Conservation (phyloP, 1,140 invertebrate genomes). For the Dendroctonus valens region DNA sequence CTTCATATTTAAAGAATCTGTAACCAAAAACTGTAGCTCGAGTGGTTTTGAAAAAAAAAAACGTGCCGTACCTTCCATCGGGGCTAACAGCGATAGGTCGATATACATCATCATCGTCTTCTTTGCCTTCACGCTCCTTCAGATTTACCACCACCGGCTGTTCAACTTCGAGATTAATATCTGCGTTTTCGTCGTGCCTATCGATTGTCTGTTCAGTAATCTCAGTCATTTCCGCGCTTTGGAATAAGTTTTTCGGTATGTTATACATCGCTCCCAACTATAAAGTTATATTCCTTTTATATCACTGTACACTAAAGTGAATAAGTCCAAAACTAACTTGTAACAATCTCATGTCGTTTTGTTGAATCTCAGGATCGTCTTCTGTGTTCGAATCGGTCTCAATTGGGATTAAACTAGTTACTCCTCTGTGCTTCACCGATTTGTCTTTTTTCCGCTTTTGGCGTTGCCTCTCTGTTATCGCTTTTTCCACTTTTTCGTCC, state of each 20-base stretch:
- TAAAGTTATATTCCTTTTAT: background rate
- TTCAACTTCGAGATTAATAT: conserved; percentile 47
- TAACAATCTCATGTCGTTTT: conserved; percentile 42
- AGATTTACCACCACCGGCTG: conserved; percentile 42
- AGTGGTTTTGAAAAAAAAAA: background rate
- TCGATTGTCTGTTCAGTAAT: conserved; percentile 51
- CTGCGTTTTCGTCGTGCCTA: conserved; percentile 48
- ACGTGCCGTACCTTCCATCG: conserved; percentile 75
- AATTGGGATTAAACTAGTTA: conserved; percentile 45
- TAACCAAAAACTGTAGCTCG: background rate
- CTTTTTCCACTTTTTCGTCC: conserved; percentile 39
- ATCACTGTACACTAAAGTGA: background rate
- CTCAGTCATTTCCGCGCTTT: conserved; percentile 49
- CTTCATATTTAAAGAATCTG: conserved; percentile 88
- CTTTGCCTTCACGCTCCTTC: conserved; percentile 44
- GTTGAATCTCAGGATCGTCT: conserved; percentile 45
- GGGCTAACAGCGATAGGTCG: conserved; percentile 88
- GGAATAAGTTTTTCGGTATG: conserved; percentile 48
- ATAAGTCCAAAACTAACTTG: conserved; percentile 20
- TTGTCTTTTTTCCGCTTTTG: conserved; percentile 41
- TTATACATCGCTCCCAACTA: conserved; percentile 45
- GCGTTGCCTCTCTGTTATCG: conserved; percentile 36
- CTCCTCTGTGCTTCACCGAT: conserved; percentile 48
- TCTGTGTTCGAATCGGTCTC: conserved; percentile 50
- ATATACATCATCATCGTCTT: conserved; percentile 81